Evolutionary conservation across 2,113 vertebrate genomes (phyloP).

Genomic region (Vicugna pacos): DNA sequence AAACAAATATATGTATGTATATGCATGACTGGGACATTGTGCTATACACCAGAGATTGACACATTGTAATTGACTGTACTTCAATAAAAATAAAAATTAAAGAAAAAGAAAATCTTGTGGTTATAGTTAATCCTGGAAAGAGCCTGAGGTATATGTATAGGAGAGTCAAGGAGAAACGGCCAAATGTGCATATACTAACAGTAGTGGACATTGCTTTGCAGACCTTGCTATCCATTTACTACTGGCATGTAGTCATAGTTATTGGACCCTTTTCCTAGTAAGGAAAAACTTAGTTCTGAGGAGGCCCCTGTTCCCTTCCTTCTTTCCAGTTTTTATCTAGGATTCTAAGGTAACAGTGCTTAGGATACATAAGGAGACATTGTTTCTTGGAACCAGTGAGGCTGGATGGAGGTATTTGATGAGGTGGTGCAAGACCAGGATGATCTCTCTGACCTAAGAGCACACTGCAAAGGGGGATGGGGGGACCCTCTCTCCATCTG

Average conservation of each 20-base stretch:
- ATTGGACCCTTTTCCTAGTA: not conserved
- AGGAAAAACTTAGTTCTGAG: conserved; percentile 1
- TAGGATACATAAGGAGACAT: not conserved
- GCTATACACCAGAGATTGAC: too few relatives aligned
- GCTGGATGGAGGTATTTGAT: not conserved
- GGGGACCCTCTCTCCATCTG: not conserved
- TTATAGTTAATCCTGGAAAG: not conserved
- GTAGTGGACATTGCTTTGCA: not conserved
- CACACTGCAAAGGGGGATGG: not conserved
- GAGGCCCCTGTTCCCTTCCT: not conserved
- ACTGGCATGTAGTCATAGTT: not conserved
- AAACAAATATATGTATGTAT: too few relatives aligned
- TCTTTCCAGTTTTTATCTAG: not conserved
- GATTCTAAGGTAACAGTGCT: not conserved
- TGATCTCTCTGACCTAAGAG: not conserved
- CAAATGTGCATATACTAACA: not conserved
- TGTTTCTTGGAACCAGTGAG: not conserved
- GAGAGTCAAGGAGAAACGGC: conserved; percentile 1
- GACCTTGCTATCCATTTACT: not conserved
- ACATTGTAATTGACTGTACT: too few relatives aligned
- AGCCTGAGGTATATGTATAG: not conserved
- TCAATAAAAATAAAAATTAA: too few relatives aligned
- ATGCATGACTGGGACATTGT: too few relatives aligned
- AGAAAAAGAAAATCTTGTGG: not conserved
- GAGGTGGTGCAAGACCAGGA: not conserved